A percentile compares a stretch with the other conserved stretches of the same genome.
phyloP scores from a whole-genome alignment of 2,888 invertebrate genomes.

The Leptopterna dolabrata region DNA sequence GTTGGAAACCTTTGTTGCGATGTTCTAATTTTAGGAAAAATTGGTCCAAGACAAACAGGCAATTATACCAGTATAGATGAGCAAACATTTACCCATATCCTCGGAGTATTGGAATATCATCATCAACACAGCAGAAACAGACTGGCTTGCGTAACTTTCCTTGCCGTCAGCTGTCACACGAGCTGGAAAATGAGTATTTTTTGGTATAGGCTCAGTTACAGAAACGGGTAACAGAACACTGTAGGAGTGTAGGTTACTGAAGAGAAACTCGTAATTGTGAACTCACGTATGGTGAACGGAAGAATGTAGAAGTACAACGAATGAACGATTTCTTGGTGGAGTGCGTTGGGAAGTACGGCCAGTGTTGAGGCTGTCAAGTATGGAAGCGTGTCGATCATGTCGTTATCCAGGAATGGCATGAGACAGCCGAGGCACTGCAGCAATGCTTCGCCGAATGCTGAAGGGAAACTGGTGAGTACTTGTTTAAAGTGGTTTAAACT shows the following conservation, averaged over 20 bases:
- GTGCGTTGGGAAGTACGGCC: constrained; percentile 86
- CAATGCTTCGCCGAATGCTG: constrained; percentile 92
- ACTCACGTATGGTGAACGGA: constrained; percentile 91
- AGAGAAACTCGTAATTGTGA: no score
- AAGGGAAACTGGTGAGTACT: neutral
- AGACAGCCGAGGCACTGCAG: constrained; percentile 94
- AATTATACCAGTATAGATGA: no score
- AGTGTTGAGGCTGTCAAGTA: constrained; percentile 94
- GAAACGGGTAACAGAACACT: constrained; percentile 84
- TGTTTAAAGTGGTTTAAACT: neutral
- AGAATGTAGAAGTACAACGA: constrained; percentile 94
- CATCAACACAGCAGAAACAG: constrained; percentile 94
- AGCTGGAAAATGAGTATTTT: constrained; percentile 74
- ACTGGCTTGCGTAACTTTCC: constrained; percentile 84
- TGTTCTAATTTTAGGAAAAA: no score
- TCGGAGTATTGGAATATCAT: constrained; percentile 94
- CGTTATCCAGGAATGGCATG: constrained; percentile 95
- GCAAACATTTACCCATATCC: constrained; percentile 81
- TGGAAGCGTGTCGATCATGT: constrained; percentile 94
- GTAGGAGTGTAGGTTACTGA: no score
- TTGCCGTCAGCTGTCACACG: constrained; percentile 79
- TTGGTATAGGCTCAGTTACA: constrained; percentile 68
- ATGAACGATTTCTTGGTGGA: constrained; percentile 95
- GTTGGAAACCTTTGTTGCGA: no score
- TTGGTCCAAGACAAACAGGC: no score